phyloP scores from a whole-genome alignment of 2,113 vertebrate species.

The Agapornis roseicollis region DNA sequence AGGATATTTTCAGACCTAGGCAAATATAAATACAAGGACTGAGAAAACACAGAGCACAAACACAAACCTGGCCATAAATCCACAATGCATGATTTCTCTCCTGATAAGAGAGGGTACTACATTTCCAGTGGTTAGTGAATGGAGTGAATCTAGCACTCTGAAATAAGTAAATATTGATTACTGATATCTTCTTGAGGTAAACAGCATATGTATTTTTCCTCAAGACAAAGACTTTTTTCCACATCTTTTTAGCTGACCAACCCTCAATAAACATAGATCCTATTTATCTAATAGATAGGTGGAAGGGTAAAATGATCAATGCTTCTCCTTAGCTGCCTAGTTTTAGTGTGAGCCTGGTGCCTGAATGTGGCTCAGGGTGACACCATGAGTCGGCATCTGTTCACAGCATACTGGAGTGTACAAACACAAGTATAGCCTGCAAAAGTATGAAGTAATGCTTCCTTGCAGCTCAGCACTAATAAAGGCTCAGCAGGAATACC shows the following conservation, averaged over 20 bases:
- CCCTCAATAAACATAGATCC: neutral
- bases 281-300: neutral
- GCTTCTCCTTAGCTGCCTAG: neutral
- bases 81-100: neutral
- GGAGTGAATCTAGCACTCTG: neutral
- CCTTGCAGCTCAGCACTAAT: neutral
- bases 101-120: neutral
- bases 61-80: neutral
- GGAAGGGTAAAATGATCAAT: neutral
- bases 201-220: neutral
- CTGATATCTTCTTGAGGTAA: neutral
- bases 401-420: slow-evolving; percentile 15
- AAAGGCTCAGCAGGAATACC: neutral
- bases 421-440: neutral
- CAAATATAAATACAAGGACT: neutral
- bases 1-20: neutral
- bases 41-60: neutral
- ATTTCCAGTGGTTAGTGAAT: neutral
- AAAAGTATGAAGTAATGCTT: neutral
- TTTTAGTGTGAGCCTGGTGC: neutral
- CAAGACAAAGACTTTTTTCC: neutral
- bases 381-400: neutral
- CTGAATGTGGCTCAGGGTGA: neutral
- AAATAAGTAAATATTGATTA: neutral
- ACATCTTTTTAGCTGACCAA: neutral